phyloP scores from a whole-genome alignment of 1,140 invertebrate species.

The Drosophila subpulchrella region DNA sequence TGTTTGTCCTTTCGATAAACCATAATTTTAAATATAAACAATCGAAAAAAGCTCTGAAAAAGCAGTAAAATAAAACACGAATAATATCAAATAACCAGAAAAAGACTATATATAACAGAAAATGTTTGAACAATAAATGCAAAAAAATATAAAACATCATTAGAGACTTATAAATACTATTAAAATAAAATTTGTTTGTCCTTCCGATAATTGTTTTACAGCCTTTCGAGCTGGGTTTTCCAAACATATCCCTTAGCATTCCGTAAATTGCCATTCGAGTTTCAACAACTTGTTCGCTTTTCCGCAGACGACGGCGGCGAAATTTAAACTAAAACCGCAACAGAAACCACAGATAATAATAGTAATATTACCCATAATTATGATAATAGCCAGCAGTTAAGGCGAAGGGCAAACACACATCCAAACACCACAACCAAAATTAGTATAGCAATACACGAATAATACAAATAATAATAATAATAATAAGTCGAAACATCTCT shows the following conservation, averaged over 20 bases:
- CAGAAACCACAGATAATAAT: slow-evolving; percentile 34
- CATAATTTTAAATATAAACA: slow-evolving; percentile 3
- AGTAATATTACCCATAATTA: slow-evolving; percentile 30
- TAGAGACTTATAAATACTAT: not conserved
- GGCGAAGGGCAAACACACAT: slow-evolving; percentile 14
- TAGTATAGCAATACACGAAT: not conserved
- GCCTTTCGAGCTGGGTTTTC: not conserved
- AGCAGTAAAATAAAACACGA: not conserved
- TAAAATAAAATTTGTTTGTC: not conserved
- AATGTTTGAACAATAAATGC: not conserved
- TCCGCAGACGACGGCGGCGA: slow-evolving; percentile 47
- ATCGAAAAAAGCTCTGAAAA: not conserved
- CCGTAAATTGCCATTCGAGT: not conserved
- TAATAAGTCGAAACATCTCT: slow-evolving; percentile 31
- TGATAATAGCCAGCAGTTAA: slow-evolving; percentile 17
- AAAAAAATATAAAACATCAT: not conserved
- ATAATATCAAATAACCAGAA: no score
- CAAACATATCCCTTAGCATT: no score
- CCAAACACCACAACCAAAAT: slow-evolving; percentile 2
- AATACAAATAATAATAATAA: slow-evolving; percentile 17
- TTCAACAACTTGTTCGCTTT: slow-evolving; percentile 32
- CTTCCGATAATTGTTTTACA: not conserved
- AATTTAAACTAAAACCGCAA: slow-evolving; percentile 52
- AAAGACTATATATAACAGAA: not conserved
- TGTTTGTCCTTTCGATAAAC: not conserved